Evolutionary conservation across 2,113 vertebrate species (phyloP).

Genomic region (Cinclus mexicanus): DNA sequence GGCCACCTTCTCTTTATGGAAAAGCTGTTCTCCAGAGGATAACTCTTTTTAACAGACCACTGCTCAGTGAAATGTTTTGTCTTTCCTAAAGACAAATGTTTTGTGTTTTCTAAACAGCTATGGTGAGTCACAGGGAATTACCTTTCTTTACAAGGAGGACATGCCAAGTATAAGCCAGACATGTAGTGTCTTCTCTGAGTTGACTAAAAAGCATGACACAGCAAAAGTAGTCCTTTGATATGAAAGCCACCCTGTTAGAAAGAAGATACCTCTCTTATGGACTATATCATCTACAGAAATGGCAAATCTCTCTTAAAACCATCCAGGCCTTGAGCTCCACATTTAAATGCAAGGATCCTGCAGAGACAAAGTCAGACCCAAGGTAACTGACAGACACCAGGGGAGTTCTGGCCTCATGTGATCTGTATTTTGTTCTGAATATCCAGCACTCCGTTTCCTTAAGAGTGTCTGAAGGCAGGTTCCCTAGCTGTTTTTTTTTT

Average conservation of each 20-base stretch:
- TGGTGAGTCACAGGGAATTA: conserved; percentile 24
- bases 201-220: conserved; percentile 51
- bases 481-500: not conserved
- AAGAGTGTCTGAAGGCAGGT: not conserved
- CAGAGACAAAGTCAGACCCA: not conserved
- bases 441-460: conserved; percentile 36
- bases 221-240: not conserved
- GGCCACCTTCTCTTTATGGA: conserved; percentile 20
- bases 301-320: conserved; percentile 43
- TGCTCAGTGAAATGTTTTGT: not conserved
- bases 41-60: not conserved
- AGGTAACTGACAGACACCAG: not conserved
- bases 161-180: conserved; percentile 34
- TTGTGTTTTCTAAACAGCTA: conserved; percentile 7
- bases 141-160: conserved; percentile 43
- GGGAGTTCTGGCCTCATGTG: not conserved
- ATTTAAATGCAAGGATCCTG: not conserved
- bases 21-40: not conserved
- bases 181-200: conserved; percentile 35
- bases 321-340: not conserved
- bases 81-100: not conserved
- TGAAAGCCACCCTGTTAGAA: not conserved
- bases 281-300: conserved; percentile 35
- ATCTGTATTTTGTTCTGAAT: not conserved
- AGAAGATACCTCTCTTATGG: conserved; percentile 15